Percentiles rank a stretch among this genome's conserved stretches.
phyloP scores from a whole-genome alignment of 1,140 invertebrate genomes.

The Drosophila paulistorum region DNA sequence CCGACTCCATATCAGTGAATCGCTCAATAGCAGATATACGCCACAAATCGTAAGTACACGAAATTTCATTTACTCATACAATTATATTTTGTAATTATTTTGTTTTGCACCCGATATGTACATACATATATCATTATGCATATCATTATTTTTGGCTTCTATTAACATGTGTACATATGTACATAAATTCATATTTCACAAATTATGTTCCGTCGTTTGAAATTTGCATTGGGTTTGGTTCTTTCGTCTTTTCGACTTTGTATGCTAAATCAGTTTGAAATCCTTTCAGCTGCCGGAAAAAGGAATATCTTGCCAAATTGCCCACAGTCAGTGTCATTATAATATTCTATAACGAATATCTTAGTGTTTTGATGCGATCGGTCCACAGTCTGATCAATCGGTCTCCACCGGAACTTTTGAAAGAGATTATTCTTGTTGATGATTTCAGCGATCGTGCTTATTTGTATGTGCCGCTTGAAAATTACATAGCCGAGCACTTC shows the following conservation, averaged over 20 bases:
- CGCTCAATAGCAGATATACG: constrained; percentile 92
- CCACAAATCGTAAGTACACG: constrained; percentile 86
- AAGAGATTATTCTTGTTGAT: constrained; percentile 97
- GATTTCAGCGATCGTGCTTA: constrained; percentile 92
- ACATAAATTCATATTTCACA: neutral
- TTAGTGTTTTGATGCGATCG: constrained; percentile 93
- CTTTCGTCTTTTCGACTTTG: neutral
- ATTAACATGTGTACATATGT: no score
- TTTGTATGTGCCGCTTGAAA: constrained; percentile 89
- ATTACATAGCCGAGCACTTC: constrained; percentile 89
- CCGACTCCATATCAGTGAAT: constrained; percentile 94
- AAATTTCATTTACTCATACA: neutral
- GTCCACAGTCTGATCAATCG: constrained; percentile 92
- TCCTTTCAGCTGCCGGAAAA: constrained; percentile 87
- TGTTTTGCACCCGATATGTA: neutral
- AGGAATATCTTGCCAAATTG: constrained; percentile 90
- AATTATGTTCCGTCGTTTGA: neutral
- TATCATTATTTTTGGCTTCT: neutral
- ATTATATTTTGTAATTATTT: neutral
- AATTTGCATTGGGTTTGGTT: neutral
- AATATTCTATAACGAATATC: constrained; percentile 97
- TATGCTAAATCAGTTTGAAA: neutral
- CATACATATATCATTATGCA: neutral
- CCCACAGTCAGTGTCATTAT: constrained; percentile 94
- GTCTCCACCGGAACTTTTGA: constrained; percentile 91